These are phyloP conservation scores for Microcebus tavaratra DNA, from an alignment of 2,113 vertebrate genomes.

Conservation along the genomic window DNA sequence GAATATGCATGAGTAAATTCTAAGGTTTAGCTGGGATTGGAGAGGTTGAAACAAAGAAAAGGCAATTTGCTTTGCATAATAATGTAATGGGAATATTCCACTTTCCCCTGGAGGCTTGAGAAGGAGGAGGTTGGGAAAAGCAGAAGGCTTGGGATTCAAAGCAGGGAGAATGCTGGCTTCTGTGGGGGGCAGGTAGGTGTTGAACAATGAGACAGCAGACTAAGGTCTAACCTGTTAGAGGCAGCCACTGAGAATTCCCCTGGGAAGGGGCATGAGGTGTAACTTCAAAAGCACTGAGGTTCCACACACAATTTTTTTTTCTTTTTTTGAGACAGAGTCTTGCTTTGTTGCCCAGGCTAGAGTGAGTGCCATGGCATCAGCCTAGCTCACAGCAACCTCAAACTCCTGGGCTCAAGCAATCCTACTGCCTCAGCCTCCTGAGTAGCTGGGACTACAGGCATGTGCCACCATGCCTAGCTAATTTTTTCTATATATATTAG, in stretches of 20 bases:
- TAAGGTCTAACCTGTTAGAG: not conserved
- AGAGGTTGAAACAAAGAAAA: constrained; percentile 44
- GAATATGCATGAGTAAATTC: not conserved
- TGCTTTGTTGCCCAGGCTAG: too few relatives aligned
- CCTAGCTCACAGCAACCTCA: too few relatives aligned
- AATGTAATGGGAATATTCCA: constrained; percentile 7
- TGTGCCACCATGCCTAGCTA: too few relatives aligned
- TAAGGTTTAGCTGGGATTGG: not conserved
- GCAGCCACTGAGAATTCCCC: not conserved
- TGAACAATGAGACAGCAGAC: not conserved
- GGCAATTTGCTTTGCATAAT: constrained; percentile 53
- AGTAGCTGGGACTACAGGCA: too few relatives aligned
- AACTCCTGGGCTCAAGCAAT: too few relatives aligned
- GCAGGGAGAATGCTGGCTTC: not conserved
- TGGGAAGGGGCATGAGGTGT: not conserved
- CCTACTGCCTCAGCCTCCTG: too few relatives aligned
- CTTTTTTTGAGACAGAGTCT: too few relatives aligned
- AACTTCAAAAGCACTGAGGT: not conserved
- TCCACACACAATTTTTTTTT: not conserved
- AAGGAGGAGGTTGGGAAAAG: not conserved
- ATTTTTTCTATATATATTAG: too few relatives aligned
- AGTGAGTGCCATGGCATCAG: too few relatives aligned
- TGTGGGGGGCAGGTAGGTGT: too few relatives aligned
- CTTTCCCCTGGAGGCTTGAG: not conserved
- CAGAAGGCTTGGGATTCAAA: not conserved